These are phyloP conservation scores for Epinotia demarniana DNA, from an alignment of 2,888 invertebrate species.

Conservation along the genomic window DNA sequence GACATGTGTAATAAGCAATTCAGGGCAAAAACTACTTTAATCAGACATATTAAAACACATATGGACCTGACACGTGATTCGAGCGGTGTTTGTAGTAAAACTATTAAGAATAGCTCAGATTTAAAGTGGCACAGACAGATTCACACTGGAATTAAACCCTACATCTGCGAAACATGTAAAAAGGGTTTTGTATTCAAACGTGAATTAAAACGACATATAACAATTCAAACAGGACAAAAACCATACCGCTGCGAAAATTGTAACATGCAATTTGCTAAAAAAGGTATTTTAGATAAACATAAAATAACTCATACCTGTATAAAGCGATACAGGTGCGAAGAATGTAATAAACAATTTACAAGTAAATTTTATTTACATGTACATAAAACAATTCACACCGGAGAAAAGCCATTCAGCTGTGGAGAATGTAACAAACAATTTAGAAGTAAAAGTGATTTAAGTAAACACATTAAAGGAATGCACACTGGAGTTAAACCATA, in stretches of 20 bases:
- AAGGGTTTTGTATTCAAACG: background rate
- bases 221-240: too few relatives aligned
- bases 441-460: too few relatives aligned
- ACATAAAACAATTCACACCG: too few relatives aligned
- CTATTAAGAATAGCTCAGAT: background rate
- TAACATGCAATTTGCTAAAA: too few relatives aligned
- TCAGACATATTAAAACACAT: background rate
- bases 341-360: background rate
- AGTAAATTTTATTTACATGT: too few relatives aligned
- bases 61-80: background rate
- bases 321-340: background rate
- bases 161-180: background rate
- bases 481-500: too few relatives aligned
- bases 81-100: background rate
- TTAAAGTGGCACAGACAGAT: background rate
- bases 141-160: background rate
- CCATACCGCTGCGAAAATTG: too few relatives aligned
- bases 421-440: too few relatives aligned
- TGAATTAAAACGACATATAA: background rate
- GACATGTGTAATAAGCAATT: slow-evolving; percentile 13
- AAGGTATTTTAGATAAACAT: too few relatives aligned
- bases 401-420: too few relatives aligned
- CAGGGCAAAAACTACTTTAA: background rate
- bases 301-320: too few relatives aligned
- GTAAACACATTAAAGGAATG: too few relatives aligned